Evolutionary conservation across 1,140 invertebrate species (phyloP).

Genomic region (Calycopis cecrops): DNA sequence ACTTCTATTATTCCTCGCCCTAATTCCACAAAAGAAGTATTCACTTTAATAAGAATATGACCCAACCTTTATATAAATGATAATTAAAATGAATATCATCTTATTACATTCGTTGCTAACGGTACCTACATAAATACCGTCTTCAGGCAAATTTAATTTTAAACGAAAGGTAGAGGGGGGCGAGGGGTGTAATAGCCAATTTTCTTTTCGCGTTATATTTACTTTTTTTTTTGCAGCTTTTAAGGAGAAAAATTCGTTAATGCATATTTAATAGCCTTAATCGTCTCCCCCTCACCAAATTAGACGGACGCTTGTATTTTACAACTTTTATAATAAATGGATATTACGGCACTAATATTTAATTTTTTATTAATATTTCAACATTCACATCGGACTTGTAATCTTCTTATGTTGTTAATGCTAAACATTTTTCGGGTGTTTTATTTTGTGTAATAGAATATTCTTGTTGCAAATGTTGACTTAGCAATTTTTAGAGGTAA

Average conservation of each 20-base stretch:
- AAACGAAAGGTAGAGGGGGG: constrained; percentile 48
- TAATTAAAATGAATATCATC: background rate
- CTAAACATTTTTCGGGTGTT: too few relatives aligned
- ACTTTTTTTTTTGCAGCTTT: constrained; percentile 67
- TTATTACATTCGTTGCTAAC: background rate
- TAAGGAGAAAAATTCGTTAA: constrained; percentile 74
- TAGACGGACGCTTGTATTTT: constrained; percentile 42
- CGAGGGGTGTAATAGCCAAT: constrained; percentile 68
- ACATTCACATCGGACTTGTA: too few relatives aligned
- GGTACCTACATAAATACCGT: constrained; percentile 42
- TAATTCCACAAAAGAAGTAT: too few relatives aligned
- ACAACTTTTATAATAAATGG: constrained; percentile 35
- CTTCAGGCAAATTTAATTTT: constrained; percentile 63
- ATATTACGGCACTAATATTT: constrained; percentile 35
- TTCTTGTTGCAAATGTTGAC: too few relatives aligned
- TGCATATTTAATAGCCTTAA: constrained; percentile 72
- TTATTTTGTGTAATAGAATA: too few relatives aligned
- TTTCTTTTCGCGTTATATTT: constrained; percentile 60
- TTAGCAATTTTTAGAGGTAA: too few relatives aligned
- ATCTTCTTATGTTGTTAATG: too few relatives aligned
- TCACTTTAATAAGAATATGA: too few relatives aligned
- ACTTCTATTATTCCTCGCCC: too few relatives aligned
- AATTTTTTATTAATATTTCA: constrained; percentile 10
- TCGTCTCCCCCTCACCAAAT: constrained; percentile 63
- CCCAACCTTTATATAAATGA: too few relatives aligned